Base-by-base conservation (phyloP, 1,140 invertebrate species). In the Chrysomallon squamiferum region DNA sequence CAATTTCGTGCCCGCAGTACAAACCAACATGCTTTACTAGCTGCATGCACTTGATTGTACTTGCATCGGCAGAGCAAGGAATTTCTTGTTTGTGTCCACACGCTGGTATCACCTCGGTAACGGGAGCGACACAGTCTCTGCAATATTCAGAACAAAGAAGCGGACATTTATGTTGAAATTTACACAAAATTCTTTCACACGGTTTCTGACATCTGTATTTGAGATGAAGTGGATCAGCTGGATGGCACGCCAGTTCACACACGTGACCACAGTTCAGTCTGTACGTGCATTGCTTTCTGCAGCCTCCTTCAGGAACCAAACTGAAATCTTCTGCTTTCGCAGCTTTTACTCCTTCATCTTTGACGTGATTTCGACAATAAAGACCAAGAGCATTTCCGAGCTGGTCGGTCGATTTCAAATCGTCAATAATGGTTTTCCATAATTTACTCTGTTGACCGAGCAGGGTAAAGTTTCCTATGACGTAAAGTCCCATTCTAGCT, bases 101-200 rank as follows among this genome's bases (percentile, higher is more conserved):
- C 5, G 25, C 35, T 47, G 61, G 49, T 20, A 54, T 60, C 25
- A 52, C 22, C 13, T 22, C 52, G 38, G 45, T 54, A 62, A 33
- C 22, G n/a, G 86, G 87, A 7, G 94, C 79, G 84, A 94, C 95
- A 5, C 93, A 62, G 9, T 62, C 33, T 5, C 93, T 76, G 93
- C 89, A 38, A 87, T 88, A 18, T 87, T 87, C 9, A 89, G 82
- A 5, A 79, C 63, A 64, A 79, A 79, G 77, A 90, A 93, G 62
- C 93, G 85, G 0, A 95, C 93, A 6, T 94, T 83, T 0, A 93
- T 92, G 93, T 78, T 95, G 52, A 4, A 30, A 15, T 20, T n/a
- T 58, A 69, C 59, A 62, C 2, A 33, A 22, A 0, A 45, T 82
- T 49, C 61, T 73, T 18, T 59, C 56, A 65, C 83, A 85, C 5